Conservation (phyloP, 2,888 invertebrate species). For the Apamea crenata region DNA sequence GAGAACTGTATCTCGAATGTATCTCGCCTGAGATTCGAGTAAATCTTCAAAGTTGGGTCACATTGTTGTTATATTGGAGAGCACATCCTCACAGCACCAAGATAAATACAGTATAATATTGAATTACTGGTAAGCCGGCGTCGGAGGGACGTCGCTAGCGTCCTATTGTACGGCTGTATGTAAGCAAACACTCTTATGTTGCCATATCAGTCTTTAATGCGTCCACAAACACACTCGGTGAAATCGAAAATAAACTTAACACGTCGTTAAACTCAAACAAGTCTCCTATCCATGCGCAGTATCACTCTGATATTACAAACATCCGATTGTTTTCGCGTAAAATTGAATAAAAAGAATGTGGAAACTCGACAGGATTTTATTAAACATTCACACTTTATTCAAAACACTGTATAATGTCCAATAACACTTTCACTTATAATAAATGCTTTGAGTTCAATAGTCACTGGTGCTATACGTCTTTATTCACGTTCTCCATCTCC, state of each 20-base stretch:
- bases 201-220: slow-evolving; percentile 83
- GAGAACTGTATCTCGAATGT: slow-evolving; percentile 19
- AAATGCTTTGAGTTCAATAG: slow-evolving; percentile 69
- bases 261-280: slow-evolving; percentile 77
- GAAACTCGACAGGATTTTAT: slow-evolving; percentile 62
- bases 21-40: slow-evolving; percentile 39
- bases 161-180: slow-evolving; percentile 81
- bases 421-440: slow-evolving; percentile 75
- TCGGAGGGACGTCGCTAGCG: slow-evolving; percentile 70
- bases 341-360: slow-evolving; percentile 61
- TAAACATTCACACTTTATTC: slow-evolving; percentile 68
- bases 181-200: slow-evolving; percentile 86
- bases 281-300: slow-evolving; percentile 56
- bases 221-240: slow-evolving; percentile 79
- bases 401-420: slow-evolving; percentile 70
- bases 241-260: slow-evolving; percentile 81
- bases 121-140: slow-evolving; percentile 71
- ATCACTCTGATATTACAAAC: slow-evolving; percentile 66
- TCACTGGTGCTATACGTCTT: slow-evolving; percentile 68
- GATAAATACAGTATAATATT: slow-evolving; percentile 77
- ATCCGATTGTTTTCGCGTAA: slow-evolving; percentile 58
- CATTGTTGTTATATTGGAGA: slow-evolving; percentile 71
- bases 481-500: slow-evolving; percentile 73
- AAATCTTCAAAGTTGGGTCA: slow-evolving; percentile 62
- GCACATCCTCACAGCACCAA: slow-evolving; percentile 71